Evolutionary conservation across 2,113 vertebrate species (phyloP).

Genomic region (Aphelocoma coerulescens): DNA sequence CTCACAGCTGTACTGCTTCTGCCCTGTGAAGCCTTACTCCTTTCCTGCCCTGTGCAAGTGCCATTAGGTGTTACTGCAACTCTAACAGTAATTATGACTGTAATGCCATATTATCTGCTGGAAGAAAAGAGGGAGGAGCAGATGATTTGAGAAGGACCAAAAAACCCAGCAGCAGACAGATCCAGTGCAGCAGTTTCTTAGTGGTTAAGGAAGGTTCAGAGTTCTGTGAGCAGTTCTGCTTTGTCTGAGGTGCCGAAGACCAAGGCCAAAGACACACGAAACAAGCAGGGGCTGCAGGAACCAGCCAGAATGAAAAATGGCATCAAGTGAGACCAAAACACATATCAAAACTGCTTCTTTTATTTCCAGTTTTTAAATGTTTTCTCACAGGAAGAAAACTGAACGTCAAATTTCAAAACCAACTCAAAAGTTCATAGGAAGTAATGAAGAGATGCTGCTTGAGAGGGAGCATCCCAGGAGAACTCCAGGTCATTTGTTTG

Average conservation of each 20-base stretch:
- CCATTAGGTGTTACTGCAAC: not conserved
- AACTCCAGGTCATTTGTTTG: not conserved
- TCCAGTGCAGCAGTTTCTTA: not conserved
- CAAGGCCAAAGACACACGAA: fast-evolving
- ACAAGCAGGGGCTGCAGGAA: not conserved
- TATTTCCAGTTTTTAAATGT: not conserved
- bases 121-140: not conserved
- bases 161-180: not conserved
- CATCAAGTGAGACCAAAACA: not conserved
- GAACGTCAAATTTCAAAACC: not conserved
- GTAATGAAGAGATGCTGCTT: not conserved
- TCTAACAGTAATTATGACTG: not conserved
- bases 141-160: not conserved
- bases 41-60: not conserved
- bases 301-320: not conserved
- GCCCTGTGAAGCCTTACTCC: not conserved
- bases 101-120: not conserved
- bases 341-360: not conserved
- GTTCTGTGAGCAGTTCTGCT: not conserved
- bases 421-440: not conserved
- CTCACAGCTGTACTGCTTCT: not conserved
- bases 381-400: not conserved
- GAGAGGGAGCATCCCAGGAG: not conserved
- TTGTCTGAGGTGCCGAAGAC: not conserved
- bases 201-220: not conserved